Base-by-base conservation (phyloP, 2,113 vertebrate genomes). In the Tupaia chinensis region DNA sequence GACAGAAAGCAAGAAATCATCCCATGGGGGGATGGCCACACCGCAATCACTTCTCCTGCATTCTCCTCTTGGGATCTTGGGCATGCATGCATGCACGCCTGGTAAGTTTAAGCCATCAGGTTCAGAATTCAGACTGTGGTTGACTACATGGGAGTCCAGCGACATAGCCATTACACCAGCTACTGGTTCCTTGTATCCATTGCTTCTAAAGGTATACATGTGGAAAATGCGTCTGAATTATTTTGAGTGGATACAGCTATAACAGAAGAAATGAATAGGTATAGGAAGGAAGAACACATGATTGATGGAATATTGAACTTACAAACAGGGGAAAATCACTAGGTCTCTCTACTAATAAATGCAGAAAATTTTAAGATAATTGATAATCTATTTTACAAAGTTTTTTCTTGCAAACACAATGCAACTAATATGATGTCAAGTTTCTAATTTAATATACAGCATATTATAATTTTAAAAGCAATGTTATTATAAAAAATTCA, bases 401-500 rank as follows among this genome's bases (percentile, higher is more conserved):
- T 11, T 72, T 95, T 84, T 84, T 85, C 53, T 73, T 56, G 7
- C 44, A 79, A 95, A 66, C 25, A 89, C 3, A 80, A 70, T 77
- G 29, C 5, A 61, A 32, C 29, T 87, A 80, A 68, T 72, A 89
- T 58, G 61, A 78, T 94, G 29, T 56, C 68, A 91, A 65, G 4
- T 83, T 11, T 79, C 79, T 78, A 34, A 4, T 80, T 80, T 97
- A 17, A 72, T 83, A 74, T 68, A 87, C 10, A 89, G 17, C 29
- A 84, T 79, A 81, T 84, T 80, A 84, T 81, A 93, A 93, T 97
- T 96, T 83, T 73, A 44, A 95, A 97, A 96, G 56, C 25, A 89
- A 79, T 91, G 63, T 11, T 87, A 76, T 91, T 94, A 86, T 94
- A 94, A 94, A 96, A 82, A 95, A 87, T 84, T 95, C 56, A 94